These are phyloP conservation scores for Lytechinus variegatus DNA, from an alignment of 35 echinoderm and acorn worm species.

Conservation along the genomic window DNA sequence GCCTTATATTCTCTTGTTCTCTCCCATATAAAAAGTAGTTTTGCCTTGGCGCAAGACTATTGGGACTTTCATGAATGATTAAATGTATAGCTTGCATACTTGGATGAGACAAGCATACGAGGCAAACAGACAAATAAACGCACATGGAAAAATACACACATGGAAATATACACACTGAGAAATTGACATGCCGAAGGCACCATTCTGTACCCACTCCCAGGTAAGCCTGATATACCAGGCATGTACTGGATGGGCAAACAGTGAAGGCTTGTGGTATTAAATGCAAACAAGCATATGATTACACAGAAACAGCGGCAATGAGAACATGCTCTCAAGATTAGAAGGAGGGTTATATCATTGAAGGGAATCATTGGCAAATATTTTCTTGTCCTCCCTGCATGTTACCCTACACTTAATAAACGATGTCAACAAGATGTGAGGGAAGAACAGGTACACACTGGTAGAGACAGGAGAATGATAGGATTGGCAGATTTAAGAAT, in stretches of 20 bases:
- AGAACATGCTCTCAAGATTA: not conserved
- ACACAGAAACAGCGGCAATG: not conserved
- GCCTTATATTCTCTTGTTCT: not conserved
- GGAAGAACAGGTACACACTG: not conserved
- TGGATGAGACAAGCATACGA: not conserved
- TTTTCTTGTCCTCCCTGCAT: conserved; percentile 1
- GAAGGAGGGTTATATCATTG: not conserved
- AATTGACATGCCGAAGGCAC: not conserved
- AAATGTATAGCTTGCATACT: conserved; percentile 3
- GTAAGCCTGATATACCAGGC: not conserved
- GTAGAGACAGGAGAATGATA: not conserved
- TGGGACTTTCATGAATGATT: conserved; percentile 12
- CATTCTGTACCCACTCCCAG: not conserved
- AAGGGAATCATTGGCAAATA: conserved; percentile 19
- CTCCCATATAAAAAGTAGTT: not conserved
- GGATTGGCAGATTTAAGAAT: not conserved
- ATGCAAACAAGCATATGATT: not conserved
- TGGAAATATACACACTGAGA: not conserved
- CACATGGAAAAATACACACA: conserved; percentile 12
- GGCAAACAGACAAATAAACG: conserved; percentile 18
- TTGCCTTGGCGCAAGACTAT: not conserved
- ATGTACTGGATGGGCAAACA: not conserved
- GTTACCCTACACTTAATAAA: conserved; percentile 13
- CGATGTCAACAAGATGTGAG: not conserved
- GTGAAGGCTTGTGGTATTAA: not conserved